Base-by-base conservation (phyloP, 2,113 vertebrate genomes). In the Acinonyx jubatus region DNA sequence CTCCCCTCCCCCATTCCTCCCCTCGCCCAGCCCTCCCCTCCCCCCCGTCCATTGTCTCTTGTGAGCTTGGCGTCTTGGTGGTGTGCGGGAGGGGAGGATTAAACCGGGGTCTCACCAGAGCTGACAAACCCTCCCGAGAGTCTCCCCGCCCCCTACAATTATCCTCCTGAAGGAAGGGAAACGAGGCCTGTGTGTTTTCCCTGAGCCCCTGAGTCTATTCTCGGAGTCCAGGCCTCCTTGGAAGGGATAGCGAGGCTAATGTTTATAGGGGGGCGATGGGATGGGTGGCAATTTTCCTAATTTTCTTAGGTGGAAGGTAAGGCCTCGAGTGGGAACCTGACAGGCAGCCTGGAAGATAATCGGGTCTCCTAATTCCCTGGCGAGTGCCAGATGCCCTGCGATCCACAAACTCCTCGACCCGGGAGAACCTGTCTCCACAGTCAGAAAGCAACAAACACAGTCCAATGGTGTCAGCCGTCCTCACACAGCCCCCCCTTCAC, bases 101-200 rank as follows among this genome's bases (percentile, higher is more conserved):
- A 48, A 65, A 45, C 31, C 4, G 18, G 52, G 52, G 13, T 50
- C 55, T 45, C 41, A 11, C 15, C 27, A 33, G 76, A 29, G 41
- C 81, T 19, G 69, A 4, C 66, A 25, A 1, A 27, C 31, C 41
- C 36, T 45, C 45, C 21, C 0, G 3, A 79, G 65, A 41, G 13
- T 25, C 81, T 55, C n/a, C 48, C 23, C 3, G 0, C 15, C 14
- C 5, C 5, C 4, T 1, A 33, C 11, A 15, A 0, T 10, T 5
- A 1, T 5, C 73, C 21, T 85, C 15, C 45, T 33, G 3, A 41
- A 68, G 48, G 74, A n/a, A 21, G 33, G 4, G 38, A 29, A 16
- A 5, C 1, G 4, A 9, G 48, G 3, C 15, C 57, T 38, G 4
- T 25, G 48, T 14, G 55, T 31, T 71, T 74, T 21, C 45, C 36